phyloP scores from a whole-genome alignment of 92 coral and sea anemone species.

The Heteractis magnifica region DNA sequence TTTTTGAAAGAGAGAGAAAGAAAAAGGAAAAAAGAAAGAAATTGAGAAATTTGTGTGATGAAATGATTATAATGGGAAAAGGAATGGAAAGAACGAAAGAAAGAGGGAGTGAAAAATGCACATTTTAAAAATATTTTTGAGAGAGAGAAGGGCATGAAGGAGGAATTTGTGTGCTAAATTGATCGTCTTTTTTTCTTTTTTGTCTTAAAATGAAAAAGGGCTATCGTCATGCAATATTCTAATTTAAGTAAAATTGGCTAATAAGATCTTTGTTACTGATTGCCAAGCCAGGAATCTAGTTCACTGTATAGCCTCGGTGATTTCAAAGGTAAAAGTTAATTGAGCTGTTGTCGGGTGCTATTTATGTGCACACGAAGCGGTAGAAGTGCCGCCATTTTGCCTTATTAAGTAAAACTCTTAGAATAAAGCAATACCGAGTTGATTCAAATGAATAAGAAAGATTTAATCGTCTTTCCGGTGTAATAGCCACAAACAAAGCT shows the following conservation, averaged over 20 bases:
- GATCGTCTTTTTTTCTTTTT: too few species aligned
- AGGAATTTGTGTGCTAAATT: background rate
- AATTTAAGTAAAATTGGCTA: background rate
- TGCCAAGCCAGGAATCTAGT: background rate
- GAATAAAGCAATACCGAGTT: background rate
- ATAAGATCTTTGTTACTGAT: background rate
- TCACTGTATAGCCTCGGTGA: background rate
- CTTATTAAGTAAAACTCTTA: background rate
- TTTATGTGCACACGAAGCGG: background rate
- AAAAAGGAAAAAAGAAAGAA: conserved; percentile 1
- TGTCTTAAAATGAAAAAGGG: background rate
- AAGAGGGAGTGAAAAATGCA: background rate
- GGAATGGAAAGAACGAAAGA: background rate
- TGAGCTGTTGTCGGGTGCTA: background rate
- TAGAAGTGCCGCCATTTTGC: background rate
- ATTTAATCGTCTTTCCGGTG: background rate
- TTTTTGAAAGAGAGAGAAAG: background rate
- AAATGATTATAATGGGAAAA: background rate
- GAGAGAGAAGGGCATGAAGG: background rate
- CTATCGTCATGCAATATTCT: too few species aligned
- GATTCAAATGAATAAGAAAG: background rate
- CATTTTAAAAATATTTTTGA: background rate
- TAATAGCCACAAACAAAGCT: background rate
- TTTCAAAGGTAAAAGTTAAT: background rate
- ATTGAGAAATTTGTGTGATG: background rate